A percentile compares a stretch with the other conserved stretches of the same genome.
Evolutionary conservation across 1,140 invertebrate species (phyloP).

Genomic region (Latrodectus geometricus): DNA sequence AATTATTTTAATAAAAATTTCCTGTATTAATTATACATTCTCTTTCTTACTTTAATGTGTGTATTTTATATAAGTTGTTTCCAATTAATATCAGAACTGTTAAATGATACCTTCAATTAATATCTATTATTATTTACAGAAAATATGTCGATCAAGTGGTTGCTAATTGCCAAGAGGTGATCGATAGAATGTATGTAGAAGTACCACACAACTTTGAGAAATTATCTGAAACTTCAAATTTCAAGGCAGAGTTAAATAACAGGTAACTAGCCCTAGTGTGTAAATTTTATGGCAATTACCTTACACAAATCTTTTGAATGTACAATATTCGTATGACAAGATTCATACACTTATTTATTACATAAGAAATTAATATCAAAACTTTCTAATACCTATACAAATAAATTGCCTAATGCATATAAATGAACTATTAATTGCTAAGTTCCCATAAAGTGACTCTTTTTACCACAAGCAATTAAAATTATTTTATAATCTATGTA

Average conservation of each 20-base stretch:
- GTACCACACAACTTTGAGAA: slow-evolving; percentile 65
- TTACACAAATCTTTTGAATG: background rate
- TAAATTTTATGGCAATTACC: background rate
- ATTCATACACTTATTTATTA: background rate
- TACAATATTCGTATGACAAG: no score
- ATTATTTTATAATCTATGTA: no score
- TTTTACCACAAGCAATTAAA: no score
- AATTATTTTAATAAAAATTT: no score
- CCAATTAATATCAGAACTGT: no score
- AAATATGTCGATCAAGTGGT: slow-evolving; percentile 62
- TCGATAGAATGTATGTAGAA: slow-evolving; percentile 65
- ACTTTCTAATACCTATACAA: background rate
- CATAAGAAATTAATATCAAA: background rate
- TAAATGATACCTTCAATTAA: no score
- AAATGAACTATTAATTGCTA: no score
- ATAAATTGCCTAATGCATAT: no score
- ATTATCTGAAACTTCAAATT: slow-evolving; percentile 59
- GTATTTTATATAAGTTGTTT: no score
- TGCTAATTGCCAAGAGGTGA: slow-evolving; percentile 54
- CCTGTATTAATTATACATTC: no score
- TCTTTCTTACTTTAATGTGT: no score
- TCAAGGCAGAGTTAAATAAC: slow-evolving; percentile 39
- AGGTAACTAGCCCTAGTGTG: background rate
- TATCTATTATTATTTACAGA: background rate
- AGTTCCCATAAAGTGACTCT: no score